Evolutionary conservation across 2,797 vertebrate species (phyloP).

Genomic region (Xenentodon cancila): DNA sequence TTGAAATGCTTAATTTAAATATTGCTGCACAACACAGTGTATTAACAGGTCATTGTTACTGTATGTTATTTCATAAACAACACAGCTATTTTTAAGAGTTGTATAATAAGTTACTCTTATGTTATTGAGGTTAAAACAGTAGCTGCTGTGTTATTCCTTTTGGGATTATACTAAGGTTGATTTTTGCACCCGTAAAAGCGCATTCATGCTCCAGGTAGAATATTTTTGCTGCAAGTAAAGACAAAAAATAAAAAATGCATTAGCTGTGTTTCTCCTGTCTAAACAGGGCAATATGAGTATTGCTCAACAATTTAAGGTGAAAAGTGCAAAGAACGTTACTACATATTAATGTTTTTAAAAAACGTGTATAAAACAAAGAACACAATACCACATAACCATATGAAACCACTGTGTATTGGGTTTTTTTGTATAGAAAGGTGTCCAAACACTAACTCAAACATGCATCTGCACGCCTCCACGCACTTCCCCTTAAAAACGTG

Average conservation of each 20-base stretch:
- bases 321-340: slow-evolving; percentile 1
- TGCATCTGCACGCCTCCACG: slow-evolving; percentile 10
- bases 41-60: too few species aligned
- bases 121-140: slow-evolving; percentile 6
- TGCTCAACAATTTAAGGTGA: background rate
- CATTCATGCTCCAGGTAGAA: slow-evolving; percentile 26
- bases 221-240: too few species aligned
- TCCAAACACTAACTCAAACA: background rate
- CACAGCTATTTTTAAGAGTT: too few species aligned
- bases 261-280: background rate
- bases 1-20: too few species aligned
- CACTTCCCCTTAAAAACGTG: slow-evolving; percentile 2
- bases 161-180: slow-evolving; percentile 21
- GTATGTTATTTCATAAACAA: too few species aligned
- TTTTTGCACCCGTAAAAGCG: slow-evolving; percentile 28
- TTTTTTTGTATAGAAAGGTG: background rate
- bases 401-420: too few species aligned
- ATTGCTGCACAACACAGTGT: too few species aligned
- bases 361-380: background rate
- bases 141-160: slow-evolving; percentile 32
- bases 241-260: background rate
- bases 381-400: background rate
- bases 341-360: background rate
- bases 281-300: slow-evolving; percentile 4
- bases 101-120: too few species aligned